Conservation (phyloP, 2,113 vertebrate species). For the Hipposideros armiger region DNA sequence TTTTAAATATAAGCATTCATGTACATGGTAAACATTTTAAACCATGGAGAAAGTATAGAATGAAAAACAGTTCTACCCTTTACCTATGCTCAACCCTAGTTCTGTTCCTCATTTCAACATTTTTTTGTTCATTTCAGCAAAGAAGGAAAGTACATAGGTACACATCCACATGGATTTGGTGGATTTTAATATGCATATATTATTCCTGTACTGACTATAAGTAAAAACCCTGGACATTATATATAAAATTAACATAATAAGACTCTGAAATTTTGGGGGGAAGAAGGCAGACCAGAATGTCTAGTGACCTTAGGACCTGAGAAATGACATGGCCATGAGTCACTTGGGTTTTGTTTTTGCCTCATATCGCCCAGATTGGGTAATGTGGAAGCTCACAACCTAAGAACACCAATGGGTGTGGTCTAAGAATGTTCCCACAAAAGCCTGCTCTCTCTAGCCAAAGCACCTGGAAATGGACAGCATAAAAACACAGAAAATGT, state of each 20-base stretch:
- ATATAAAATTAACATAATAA: background rate
- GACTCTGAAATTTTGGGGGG: slow-evolving; percentile 4
- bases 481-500: background rate
- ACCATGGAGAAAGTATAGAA: background rate
- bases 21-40: background rate
- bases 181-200: background rate
- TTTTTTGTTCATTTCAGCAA: background rate
- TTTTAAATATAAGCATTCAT: background rate
- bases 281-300: background rate
- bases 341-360: background rate
- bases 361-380: background rate
- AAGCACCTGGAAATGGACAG: background rate
- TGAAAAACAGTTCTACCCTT: background rate
- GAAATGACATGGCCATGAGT: background rate
- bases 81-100: background rate
- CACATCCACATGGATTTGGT: background rate
- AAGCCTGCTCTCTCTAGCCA: background rate
- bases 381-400: background rate
- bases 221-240: background rate
- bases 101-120: background rate
- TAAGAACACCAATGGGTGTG: background rate
- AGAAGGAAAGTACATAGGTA: background rate
- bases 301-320: background rate
- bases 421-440: background rate
- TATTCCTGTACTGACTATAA: background rate